phyloP scores from a whole-genome alignment of 1,140 invertebrate genomes.

The Cherax quadricarinatus region DNA sequence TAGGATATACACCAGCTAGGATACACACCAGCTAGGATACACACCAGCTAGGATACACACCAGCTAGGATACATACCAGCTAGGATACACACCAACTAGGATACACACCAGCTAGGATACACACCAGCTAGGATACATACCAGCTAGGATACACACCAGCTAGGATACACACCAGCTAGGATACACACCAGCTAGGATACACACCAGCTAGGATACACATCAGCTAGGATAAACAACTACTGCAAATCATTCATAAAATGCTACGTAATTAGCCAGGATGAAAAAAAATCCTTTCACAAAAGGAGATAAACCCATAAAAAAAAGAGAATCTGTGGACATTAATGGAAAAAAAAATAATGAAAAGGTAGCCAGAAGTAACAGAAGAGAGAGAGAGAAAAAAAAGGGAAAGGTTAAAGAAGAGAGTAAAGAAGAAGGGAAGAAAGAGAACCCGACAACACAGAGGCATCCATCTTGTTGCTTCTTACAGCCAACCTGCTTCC shows the following conservation, averaged over 20 bases:
- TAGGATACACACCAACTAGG: too few species aligned
- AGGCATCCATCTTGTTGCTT: slow-evolving; percentile 30
- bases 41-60: too few species aligned
- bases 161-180: too few species aligned
- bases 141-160: too few species aligned
- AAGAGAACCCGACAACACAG: slow-evolving; percentile 1
- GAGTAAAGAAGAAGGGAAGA: neutral
- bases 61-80: too few species aligned
- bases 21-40: too few species aligned
- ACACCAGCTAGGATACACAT: too few species aligned
- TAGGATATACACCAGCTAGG: too few species aligned
- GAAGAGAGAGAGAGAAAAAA: neutral
- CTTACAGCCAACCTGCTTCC: slow-evolving; percentile 54
- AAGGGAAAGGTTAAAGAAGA: neutral
- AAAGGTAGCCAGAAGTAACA: neutral
- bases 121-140: too few species aligned
- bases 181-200: too few species aligned
- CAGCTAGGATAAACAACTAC: neutral
- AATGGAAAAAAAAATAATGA: neutral
- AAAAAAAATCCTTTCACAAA: slow-evolving; percentile 9
- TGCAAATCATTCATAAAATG: neutral
- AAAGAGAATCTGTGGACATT: neutral
- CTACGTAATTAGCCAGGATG: neutral
- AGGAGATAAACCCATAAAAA: neutral
- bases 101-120: too few species aligned